Evolutionary conservation across 2,113 vertebrate genomes (phyloP), one percentile per base, ranked within the genome.

Genomic region (Paramisgurnus dabryanus): DNA sequence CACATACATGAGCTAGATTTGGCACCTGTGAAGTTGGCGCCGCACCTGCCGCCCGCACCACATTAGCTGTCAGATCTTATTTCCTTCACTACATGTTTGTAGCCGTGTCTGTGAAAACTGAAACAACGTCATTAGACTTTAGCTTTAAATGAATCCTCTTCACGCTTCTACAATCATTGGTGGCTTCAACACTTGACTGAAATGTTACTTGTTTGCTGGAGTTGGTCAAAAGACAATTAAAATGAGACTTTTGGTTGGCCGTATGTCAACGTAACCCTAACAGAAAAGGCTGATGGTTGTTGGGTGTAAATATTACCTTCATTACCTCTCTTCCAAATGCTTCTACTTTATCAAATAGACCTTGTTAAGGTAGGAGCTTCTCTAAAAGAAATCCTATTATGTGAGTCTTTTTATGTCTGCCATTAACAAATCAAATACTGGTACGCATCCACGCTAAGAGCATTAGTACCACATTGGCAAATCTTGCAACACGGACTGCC

Each of bases 41-140:
- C 66, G 27, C 66, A 68, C 66, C 66, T 68, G 43, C 43, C 49
- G 27, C 17, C 67, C 12, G 9, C 67, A 53, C 67, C 9, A 7
- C 67, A 70, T 71, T 57, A 72, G 34, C 34, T 57, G 69, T 41
- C 69, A 41, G 69, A 34, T 58, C 17, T 6, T 39, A 57, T 72
- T 41, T 71, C 34, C 50, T 40, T 71, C 17, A 7, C 34, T 41
- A 5, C 53, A 11, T 41, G 69, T 57, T 41, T 18, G 34, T 72
- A 57, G 17, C 34, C 6, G 0, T 17, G 53, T 58, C 34, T 58
- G 9, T 40, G 9, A 15, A 72, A 72, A 58, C 50, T 18, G 11
- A 41, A 58, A 72, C 69, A 72, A 72, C 58, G 34, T 41, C 53
- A 72, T 72, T 72, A 72, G 49, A 69, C 45, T 27, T 68, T 43